Conservation (phyloP, 2,888 invertebrate species). For the Conus canariensis region DNA sequence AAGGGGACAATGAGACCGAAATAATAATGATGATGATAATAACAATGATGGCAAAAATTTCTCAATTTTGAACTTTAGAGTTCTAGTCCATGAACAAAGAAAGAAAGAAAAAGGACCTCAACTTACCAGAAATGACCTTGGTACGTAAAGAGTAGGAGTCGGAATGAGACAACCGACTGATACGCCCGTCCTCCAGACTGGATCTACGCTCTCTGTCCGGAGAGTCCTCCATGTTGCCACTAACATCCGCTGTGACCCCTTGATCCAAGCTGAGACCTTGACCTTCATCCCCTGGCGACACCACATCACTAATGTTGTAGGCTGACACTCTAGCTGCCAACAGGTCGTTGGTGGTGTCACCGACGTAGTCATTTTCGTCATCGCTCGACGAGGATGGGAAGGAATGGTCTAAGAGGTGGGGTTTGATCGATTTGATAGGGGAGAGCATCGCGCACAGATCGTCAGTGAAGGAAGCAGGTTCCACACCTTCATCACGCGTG, state of each 20-base stretch:
- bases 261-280: conserved; percentile 35
- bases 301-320: conserved; percentile 10
- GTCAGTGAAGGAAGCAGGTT: neutral
- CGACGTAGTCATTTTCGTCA: neutral
- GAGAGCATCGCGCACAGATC: neutral
- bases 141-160: neutral
- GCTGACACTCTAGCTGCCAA: neutral
- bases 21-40: too few species aligned
- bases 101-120: neutral
- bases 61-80: too few species aligned
- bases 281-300: conserved; percentile 31
- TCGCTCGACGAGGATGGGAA: neutral
- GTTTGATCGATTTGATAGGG: neutral
- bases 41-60: too few species aligned
- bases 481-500: neutral
- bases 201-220: neutral
- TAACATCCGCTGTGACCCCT: conserved; percentile 45
- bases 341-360: conserved; percentile 16
- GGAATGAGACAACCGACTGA: neutral
- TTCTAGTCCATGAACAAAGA: too few species aligned
- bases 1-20: too few species aligned
- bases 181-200: neutral
- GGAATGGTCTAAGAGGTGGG: neutral
- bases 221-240: conserved; percentile 41
- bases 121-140: neutral